These are phyloP conservation scores for Noctua pronuba DNA, from an alignment of 2,888 invertebrate genomes.

Conservation along the genomic window DNA sequence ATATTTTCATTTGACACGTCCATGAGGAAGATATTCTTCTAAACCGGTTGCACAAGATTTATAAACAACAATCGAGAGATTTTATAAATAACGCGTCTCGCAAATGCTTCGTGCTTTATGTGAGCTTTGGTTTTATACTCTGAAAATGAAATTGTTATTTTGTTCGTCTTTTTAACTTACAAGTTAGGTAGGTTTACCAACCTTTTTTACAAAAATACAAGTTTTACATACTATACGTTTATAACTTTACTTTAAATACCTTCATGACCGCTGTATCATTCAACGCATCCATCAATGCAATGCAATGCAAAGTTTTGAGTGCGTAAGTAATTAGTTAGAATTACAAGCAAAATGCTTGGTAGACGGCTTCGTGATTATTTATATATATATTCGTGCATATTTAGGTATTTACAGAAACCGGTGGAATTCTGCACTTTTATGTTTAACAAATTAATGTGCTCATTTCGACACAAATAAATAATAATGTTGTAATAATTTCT, in stretches of 20 bases:
- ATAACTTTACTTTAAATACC: neutral
- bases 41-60: conserved; percentile 42
- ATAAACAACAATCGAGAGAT: conserved; percentile 51
- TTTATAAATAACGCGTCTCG: conserved; percentile 40
- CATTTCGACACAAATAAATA: neutral
- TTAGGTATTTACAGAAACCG: neutral
- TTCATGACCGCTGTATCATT: neutral
- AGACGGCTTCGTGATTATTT: neutral
- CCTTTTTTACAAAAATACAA: neutral
- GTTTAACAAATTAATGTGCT: neutral
- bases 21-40: conserved; percentile 16
- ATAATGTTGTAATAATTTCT: neutral
- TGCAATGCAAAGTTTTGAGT: neutral
- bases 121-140: conserved; percentile 1
- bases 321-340: neutral
- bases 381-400: too few relatives aligned
- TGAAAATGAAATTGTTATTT: neutral
- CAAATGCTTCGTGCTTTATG: neutral
- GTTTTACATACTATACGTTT: neutral
- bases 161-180: neutral
- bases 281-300: neutral
- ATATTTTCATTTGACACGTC: conserved; percentile 3
- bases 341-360: neutral
- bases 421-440: neutral
- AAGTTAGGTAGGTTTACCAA: neutral